A percentile compares a stretch with the other conserved stretches of the same genome.
Evolutionary conservation across 2,888 invertebrate genomes (phyloP).

Genomic region (Conops quadrifasciatus): DNA sequence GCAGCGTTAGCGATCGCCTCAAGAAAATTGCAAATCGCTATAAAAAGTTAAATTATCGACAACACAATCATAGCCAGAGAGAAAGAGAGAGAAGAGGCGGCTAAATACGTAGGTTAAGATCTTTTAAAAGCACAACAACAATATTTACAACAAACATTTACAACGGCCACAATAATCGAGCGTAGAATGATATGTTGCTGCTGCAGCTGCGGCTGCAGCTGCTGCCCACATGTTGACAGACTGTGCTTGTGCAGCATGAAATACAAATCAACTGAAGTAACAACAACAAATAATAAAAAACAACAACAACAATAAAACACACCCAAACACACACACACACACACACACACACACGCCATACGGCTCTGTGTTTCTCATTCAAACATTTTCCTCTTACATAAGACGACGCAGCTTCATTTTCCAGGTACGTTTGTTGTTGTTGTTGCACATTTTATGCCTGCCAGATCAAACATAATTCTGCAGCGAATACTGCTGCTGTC

Average conservation of each 20-base stretch:
- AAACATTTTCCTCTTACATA: slow-evolving; percentile 36
- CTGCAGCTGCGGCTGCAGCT: neutral
- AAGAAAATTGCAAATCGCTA: no score
- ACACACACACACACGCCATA: neutral
- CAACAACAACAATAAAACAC: neutral
- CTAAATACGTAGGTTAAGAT: no score
- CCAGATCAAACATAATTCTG: neutral
- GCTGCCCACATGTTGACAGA: slow-evolving; percentile 19
- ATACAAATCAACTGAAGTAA: neutral
- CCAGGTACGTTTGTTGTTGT: slow-evolving; percentile 26
- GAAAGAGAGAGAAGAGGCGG: neutral
- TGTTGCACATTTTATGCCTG: slow-evolving; percentile 6
- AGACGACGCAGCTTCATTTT: slow-evolving; percentile 32
- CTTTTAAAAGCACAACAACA: neutral
- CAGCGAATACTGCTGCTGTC: slow-evolving; percentile 19
- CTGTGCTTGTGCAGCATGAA: slow-evolving; percentile 15
- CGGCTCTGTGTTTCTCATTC: slow-evolving; percentile 30
- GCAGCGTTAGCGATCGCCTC: no score
- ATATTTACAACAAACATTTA: neutral
- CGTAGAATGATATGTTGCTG: neutral
- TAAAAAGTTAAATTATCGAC: no score
- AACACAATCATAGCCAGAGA: no score
- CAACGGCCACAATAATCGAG: neutral
- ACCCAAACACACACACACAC: neutral
- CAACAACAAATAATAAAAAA: no score